These are phyloP conservation scores for Timema cristinae DNA, from an alignment of 2,888 invertebrate species.

Conservation along the genomic window DNA sequence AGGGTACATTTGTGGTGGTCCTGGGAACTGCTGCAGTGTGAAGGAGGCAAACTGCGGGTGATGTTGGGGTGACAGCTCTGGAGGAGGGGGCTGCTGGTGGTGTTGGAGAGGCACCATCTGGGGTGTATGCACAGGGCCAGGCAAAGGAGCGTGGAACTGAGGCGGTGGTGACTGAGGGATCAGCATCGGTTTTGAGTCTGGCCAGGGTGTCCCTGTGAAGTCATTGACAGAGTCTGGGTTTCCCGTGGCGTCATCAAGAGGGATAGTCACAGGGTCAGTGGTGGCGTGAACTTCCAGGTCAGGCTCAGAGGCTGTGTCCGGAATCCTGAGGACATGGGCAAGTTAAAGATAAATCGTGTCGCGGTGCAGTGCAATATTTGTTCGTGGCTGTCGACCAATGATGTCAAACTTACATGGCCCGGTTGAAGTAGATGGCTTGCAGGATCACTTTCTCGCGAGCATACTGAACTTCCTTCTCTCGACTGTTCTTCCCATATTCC, in stretches of 20 bases:
- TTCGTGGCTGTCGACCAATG: neutral
- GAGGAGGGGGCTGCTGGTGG: slow-evolving; percentile 9
- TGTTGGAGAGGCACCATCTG: slow-evolving; percentile 33
- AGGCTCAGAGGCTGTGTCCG: slow-evolving; percentile 83
- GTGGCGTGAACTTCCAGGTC: slow-evolving; percentile 74
- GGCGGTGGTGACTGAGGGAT: slow-evolving; percentile 38
- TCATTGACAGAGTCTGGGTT: slow-evolving; percentile 77
- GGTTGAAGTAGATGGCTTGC: slow-evolving; percentile 75
- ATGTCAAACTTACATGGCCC: slow-evolving; percentile 53
- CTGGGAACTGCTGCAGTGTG: slow-evolving; percentile 28
- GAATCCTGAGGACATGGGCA: slow-evolving; percentile 53
- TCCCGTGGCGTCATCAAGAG: slow-evolving; percentile 82
- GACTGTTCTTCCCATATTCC: slow-evolving; percentile 69
- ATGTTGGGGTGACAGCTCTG: neutral
- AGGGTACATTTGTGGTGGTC: slow-evolving; percentile 19
- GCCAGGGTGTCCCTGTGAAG: slow-evolving; percentile 74
- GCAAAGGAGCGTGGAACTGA: slow-evolving; percentile 25
- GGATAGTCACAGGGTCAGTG: slow-evolving; percentile 77
- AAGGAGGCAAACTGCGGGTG: slow-evolving; percentile 27
- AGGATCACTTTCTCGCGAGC: slow-evolving; percentile 81
- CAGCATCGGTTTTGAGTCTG: slow-evolving; percentile 72
- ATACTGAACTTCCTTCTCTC: slow-evolving; percentile 82
- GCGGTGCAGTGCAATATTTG: neutral
- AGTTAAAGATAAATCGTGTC: no score
- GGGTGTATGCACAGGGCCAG: slow-evolving; percentile 27